Conservation (phyloP, 1,140 invertebrate species). For the Galendromus occidentalis region DNA sequence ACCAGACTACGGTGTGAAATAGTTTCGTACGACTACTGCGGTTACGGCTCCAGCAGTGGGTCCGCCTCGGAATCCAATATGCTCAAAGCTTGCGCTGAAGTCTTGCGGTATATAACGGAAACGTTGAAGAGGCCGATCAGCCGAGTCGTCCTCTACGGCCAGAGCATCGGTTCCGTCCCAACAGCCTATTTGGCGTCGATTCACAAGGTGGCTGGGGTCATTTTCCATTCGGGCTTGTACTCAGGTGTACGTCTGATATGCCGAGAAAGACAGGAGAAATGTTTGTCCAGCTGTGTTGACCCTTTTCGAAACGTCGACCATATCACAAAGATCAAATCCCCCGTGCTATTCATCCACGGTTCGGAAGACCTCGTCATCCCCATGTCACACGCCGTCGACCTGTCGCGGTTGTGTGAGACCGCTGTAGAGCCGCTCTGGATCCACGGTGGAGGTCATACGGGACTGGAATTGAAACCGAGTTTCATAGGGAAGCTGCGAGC, state of each 20-base stretch:
- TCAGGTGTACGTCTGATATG: neutral
- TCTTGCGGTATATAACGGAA: slow-evolving; percentile 29
- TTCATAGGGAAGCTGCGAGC: neutral
- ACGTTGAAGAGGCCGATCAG: slow-evolving; percentile 31
- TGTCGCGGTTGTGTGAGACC: neutral
- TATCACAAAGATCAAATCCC: neutral
- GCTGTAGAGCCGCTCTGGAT: neutral
- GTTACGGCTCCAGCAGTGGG: slow-evolving; percentile 24
- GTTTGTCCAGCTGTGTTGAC: neutral
- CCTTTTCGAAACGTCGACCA: neutral
- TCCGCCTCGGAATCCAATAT: slow-evolving; percentile 35
- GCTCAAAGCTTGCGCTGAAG: slow-evolving; percentile 36
- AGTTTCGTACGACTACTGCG: slow-evolving; percentile 38
- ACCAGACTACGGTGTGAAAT: slow-evolving; percentile 29
- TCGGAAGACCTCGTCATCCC: neutral
- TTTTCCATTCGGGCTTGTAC: neutral
- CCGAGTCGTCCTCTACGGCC: slow-evolving; percentile 36
- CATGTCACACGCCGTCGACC: neutral
- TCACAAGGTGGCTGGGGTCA: slow-evolving; percentile 17
- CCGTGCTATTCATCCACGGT: neutral
- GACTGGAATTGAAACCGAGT: neutral
- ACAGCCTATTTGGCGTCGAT: slow-evolving; percentile 35
- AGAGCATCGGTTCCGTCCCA: slow-evolving; percentile 31
- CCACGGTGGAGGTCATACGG: neutral
- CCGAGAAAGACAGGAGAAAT: neutral